Percentiles rank a stretch among this genome's conserved stretches.
Evolutionary conservation across 2,113 vertebrate genomes (phyloP).

Genomic region (Rhinolophus sinicus): DNA sequence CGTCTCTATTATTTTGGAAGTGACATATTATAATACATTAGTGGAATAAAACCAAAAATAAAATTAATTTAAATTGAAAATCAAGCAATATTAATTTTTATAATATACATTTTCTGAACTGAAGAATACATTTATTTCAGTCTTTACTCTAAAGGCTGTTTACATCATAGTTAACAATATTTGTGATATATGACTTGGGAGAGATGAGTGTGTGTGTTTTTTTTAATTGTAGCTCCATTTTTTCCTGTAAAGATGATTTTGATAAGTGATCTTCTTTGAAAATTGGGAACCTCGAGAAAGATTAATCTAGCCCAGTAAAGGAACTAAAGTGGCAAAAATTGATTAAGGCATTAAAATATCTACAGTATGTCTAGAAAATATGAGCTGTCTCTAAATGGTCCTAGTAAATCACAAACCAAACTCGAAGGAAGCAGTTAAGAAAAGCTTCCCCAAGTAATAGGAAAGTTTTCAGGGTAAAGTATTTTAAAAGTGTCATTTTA

Average conservation of each 20-base stretch:
- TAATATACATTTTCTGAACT: neutral
- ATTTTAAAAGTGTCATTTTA: slow-evolving; percentile 77
- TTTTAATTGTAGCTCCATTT: slow-evolving; percentile 76
- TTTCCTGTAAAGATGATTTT: slow-evolving; percentile 79
- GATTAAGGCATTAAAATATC: slow-evolving; percentile 84
- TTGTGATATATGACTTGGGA: slow-evolving; percentile 61
- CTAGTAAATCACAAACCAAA: slow-evolving; percentile 78
- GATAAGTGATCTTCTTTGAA: slow-evolving; percentile 81
- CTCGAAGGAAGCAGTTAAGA: slow-evolving; percentile 74
- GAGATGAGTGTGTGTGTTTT: slow-evolving; percentile 23
- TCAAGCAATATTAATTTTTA: slow-evolving; percentile 35
- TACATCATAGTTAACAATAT: slow-evolving; percentile 34
- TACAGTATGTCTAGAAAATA: slow-evolving; percentile 82
- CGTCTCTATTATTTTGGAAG: neutral
- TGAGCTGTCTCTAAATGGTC: slow-evolving; percentile 81
- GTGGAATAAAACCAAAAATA: slow-evolving; percentile 1
- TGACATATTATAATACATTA: neutral
- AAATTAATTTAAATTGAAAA: slow-evolving; percentile 59
- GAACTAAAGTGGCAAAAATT: slow-evolving; percentile 84
- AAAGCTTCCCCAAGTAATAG: slow-evolving; percentile 73
- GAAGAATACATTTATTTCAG: slow-evolving; percentile 20
- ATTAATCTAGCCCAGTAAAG: slow-evolving; percentile 79
- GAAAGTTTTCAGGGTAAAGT: slow-evolving; percentile 78
- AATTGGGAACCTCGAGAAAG: slow-evolving; percentile 75
- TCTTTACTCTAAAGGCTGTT: slow-evolving; percentile 53